Evolutionary conservation across 2,797 vertebrate genomes (phyloP).

Genomic region (Aeoliscus strigatus): DNA sequence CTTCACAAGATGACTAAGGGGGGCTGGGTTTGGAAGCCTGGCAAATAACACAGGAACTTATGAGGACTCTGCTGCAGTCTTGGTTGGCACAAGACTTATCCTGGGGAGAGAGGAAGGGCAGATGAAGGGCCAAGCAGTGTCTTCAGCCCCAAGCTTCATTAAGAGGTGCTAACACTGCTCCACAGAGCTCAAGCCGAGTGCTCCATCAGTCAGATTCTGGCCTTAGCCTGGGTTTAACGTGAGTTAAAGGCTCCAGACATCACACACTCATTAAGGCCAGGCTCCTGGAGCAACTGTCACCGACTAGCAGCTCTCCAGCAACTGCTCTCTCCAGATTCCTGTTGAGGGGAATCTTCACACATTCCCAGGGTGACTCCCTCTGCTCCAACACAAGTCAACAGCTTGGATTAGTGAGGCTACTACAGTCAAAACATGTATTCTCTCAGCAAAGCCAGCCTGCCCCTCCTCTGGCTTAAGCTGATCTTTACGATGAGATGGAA

Average conservation of each 20-base stretch:
- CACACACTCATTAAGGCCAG: conserved; percentile 71
- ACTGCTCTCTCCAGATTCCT: conserved; percentile 60
- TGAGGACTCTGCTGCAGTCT: conserved; percentile 63
- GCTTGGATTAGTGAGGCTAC: conserved; percentile 54
- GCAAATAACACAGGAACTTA: conserved; percentile 75
- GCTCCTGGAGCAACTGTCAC: conserved; percentile 76
- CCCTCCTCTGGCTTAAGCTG: conserved; percentile 16
- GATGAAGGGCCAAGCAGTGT: conserved; percentile 67
- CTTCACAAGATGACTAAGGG: conserved; percentile 50
- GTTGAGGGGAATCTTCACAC: conserved; percentile 65
- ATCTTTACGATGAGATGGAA: conserved; percentile 16
- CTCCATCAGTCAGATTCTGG: conserved; percentile 69
- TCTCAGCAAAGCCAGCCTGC: conserved; percentile 26
- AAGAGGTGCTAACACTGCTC: conserved; percentile 72
- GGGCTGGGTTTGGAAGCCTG: conserved; percentile 48
- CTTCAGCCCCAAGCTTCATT: conserved; percentile 61
- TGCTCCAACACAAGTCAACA: conserved; percentile 46
- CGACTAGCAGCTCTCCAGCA: conserved; percentile 56
- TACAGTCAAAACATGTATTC: conserved; percentile 52
- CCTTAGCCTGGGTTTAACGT: conserved; percentile 61
- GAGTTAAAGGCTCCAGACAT: conserved; percentile 73
- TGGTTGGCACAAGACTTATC: conserved; percentile 58
- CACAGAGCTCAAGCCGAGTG: conserved; percentile 45
- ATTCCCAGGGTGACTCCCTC: conserved; percentile 51
- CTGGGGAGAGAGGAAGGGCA: conserved; percentile 59